phyloP scores from a whole-genome alignment of 2,797 vertebrate genomes.

The Enteromius anoplus region DNA sequence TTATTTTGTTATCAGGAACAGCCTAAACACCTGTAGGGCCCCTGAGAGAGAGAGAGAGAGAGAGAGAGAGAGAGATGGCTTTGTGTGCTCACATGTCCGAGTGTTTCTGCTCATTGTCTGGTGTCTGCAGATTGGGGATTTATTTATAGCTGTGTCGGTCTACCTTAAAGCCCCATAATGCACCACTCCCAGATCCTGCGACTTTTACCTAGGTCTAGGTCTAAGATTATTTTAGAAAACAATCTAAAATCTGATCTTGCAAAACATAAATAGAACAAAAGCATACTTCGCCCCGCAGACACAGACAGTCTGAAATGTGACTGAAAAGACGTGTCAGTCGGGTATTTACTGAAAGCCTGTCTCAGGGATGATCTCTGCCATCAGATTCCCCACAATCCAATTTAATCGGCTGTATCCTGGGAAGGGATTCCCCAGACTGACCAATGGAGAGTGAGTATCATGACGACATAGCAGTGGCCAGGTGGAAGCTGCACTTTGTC shows the following conservation, averaged over 20 bases:
- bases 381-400: slow-evolving; percentile 69
- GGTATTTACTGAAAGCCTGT: slow-evolving; percentile 48
- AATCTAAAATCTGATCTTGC: slow-evolving; percentile 15
- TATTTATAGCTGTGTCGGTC: slow-evolving; percentile 32
- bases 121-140: slow-evolving; percentile 36
- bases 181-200: slow-evolving; percentile 14
- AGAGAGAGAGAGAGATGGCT: no score
- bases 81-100: background rate
- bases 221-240: background rate
- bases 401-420: slow-evolving; percentile 67
- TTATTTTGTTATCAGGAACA: background rate
- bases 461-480: background rate
- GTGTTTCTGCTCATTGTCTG: slow-evolving; percentile 12
- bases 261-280: slow-evolving; percentile 19
- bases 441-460: slow-evolving; percentile 9
- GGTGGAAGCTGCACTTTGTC: slow-evolving; percentile 10
- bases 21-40: background rate
- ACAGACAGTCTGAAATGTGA: slow-evolving; percentile 15
- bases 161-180: slow-evolving; percentile 20
- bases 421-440: slow-evolving; percentile 56
- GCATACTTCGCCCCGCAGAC: slow-evolving; percentile 4
- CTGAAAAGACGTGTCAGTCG: slow-evolving; percentile 22
- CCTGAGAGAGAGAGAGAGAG: background rate
- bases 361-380: slow-evolving; percentile 62
- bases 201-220: slow-evolving; percentile 1